A percentile compares a stretch with the other conserved stretches of the same genome.
phyloP scores from a whole-genome alignment of 1,140 invertebrate genomes.

The Drosophila lini region DNA sequence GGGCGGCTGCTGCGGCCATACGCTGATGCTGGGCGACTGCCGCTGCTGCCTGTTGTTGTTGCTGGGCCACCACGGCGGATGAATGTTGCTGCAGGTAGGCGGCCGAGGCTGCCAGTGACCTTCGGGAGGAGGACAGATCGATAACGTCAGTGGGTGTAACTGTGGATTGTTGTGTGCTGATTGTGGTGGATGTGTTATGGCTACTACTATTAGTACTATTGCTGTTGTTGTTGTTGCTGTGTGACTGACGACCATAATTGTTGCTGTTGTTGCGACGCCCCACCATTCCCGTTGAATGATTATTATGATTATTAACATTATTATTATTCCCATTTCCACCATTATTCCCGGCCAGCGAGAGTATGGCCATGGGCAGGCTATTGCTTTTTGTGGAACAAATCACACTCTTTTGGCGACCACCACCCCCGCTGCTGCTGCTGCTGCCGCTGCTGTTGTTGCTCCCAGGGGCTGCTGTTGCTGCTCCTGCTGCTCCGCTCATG shows the following conservation, averaged over 20 bases:
- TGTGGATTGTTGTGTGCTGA: constrained; percentile 37
- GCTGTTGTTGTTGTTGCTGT: constrained; percentile 42
- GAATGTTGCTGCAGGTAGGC: constrained; percentile 74
- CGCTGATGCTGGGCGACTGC: constrained; percentile 64
- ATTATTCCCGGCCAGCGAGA: constrained; percentile 48
- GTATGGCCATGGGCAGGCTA: constrained; percentile 62
- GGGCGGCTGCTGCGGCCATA: constrained; percentile 48
- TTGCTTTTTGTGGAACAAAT: constrained; percentile 78
- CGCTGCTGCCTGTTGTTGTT: constrained; percentile 53
- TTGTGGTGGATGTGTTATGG: constrained; percentile 48
- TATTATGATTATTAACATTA: neutral
- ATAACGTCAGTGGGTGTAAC: constrained; percentile 82
- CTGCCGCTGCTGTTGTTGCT: neutral
- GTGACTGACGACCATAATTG: constrained; percentile 62
- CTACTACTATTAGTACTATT: constrained; percentile 30
- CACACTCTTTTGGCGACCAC: constrained; percentile 72
- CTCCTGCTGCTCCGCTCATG: neutral
- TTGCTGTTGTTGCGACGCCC: constrained; percentile 29
- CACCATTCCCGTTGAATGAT: neutral
- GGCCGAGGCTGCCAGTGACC: constrained; percentile 79
- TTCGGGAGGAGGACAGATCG: constrained; percentile 84
- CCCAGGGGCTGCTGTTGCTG: neutral
- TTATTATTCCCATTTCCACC: neutral
- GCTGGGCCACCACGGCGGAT: constrained; percentile 51
- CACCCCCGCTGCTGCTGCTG: neutral